Conservation (phyloP, 2,888 invertebrate genomes). For the Matsumyia berberina region DNA sequence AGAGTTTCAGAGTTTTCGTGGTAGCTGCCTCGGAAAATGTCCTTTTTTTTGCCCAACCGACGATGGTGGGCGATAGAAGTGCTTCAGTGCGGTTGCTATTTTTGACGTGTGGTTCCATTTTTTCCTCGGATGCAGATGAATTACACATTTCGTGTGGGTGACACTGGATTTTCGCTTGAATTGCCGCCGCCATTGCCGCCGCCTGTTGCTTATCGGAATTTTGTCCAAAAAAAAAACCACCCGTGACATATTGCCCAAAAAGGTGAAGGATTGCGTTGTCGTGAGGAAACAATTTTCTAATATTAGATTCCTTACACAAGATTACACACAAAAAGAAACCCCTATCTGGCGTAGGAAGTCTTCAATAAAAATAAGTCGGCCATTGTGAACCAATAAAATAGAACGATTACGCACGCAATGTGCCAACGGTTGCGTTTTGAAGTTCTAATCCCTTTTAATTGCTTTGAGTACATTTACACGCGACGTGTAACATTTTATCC, state of each 20-base stretch:
- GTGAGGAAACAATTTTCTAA: not conserved
- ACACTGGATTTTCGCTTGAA: conserved; percentile 57
- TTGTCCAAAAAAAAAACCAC: conserved; percentile 1
- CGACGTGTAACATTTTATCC: conserved; percentile 36
- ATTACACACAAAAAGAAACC: not conserved
- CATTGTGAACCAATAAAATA: conserved; percentile 52
- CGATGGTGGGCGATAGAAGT: conserved; percentile 9
- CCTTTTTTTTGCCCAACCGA: conserved; percentile 22
- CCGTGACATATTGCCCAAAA: conserved; percentile 55
- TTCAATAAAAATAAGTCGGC: conserved; percentile 15
- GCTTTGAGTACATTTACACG: conserved; percentile 57
- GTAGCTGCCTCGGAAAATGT: conserved; percentile 34
- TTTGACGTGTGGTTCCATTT: conserved; percentile 8
- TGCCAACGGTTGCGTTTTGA: conserved; percentile 39
- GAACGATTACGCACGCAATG: conserved; percentile 61
- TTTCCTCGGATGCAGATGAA: conserved; percentile 49
- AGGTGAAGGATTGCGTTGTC: conserved; percentile 2
- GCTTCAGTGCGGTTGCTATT: conserved; percentile 47
- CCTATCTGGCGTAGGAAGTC: not conserved
- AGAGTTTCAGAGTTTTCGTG: conserved; percentile 2
- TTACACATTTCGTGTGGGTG: conserved; percentile 51
- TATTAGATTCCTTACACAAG: not conserved
- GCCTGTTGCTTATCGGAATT: conserved; percentile 65
- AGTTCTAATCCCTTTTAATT: conserved; percentile 65
- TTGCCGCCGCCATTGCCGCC: conserved; percentile 42